These are phyloP conservation scores for Leptinotarsa texana DNA, from an alignment of 1,140 invertebrate genomes.

Conservation along the genomic window DNA sequence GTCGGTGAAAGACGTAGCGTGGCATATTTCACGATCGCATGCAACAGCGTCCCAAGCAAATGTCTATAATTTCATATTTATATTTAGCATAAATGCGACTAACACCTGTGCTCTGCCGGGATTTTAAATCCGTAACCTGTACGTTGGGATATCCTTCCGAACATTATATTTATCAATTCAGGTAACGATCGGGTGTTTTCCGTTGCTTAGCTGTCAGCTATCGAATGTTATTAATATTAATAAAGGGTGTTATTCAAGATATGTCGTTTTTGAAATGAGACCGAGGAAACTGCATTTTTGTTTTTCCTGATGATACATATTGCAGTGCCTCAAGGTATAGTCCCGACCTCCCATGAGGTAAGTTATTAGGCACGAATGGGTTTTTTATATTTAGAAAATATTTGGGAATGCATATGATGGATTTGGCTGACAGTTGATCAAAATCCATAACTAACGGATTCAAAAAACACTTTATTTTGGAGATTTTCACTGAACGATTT, in stretches of 20 bases:
- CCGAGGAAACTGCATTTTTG: not conserved
- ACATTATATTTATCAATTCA: conserved; percentile 22
- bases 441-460: too few relatives aligned
- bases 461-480: too few relatives aligned
- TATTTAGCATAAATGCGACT: conserved; percentile 24
- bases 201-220: conserved; percentile 10
- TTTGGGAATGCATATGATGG: too few relatives aligned
- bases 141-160: conserved; percentile 19
- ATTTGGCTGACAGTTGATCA: too few relatives aligned
- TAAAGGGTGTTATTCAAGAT: conserved; percentile 16
- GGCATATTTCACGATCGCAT: conserved; percentile 22
- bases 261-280: not conserved
- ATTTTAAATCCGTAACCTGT: conserved; percentile 15
- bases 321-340: not conserved
- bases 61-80: conserved; percentile 20
- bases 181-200: conserved; percentile 11
- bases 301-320: not conserved
- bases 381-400: not conserved
- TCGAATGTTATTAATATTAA: conserved; percentile 18
- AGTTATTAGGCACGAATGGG: not conserved
- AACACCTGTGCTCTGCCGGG: conserved; percentile 23
- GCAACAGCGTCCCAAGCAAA: conserved; percentile 19
- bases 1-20: conserved; percentile 10
- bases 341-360: not conserved
- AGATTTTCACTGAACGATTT: too few relatives aligned